These are phyloP conservation scores for Podocnemis expansa DNA, from an alignment of 2,113 vertebrate genomes.

Conservation along the genomic window DNA sequence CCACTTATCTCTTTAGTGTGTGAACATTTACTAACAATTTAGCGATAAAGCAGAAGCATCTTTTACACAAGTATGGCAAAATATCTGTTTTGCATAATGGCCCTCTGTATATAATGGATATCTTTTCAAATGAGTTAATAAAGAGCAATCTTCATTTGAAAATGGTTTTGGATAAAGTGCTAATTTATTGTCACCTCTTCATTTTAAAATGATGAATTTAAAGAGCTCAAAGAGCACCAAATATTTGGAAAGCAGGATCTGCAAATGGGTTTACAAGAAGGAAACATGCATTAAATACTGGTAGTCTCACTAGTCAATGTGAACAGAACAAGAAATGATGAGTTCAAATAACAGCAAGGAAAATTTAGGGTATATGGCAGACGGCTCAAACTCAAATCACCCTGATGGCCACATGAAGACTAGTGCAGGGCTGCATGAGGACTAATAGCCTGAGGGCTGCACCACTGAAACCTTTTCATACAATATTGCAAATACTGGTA, in stretches of 20 bases:
- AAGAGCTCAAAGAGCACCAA: background rate
- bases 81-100: background rate
- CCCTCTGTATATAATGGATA: background rate
- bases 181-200: background rate
- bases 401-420: too few relatives aligned
- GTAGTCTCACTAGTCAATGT: background rate
- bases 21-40: background rate
- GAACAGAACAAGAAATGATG: background rate
- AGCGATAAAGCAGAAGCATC: background rate
- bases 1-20: background rate
- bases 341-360: background rate
- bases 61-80: background rate
- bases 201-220: background rate
- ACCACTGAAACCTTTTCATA: too few relatives aligned
- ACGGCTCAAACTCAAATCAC: too few relatives aligned
- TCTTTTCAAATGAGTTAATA: background rate
- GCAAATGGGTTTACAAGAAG: background rate
- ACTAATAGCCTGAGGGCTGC: too few relatives aligned
- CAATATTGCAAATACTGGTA: too few relatives aligned
- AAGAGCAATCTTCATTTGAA: background rate
- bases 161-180: background rate
- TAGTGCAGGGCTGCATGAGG: too few relatives aligned
- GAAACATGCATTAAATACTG: conserved; percentile 1
- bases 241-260: too few relatives aligned
- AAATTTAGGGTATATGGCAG: background rate